A percentile compares a stretch with the other conserved stretches of the same genome.
Evolutionary conservation across 1,140 invertebrate genomes (phyloP).

Genomic region (Meteorus sp.): DNA sequence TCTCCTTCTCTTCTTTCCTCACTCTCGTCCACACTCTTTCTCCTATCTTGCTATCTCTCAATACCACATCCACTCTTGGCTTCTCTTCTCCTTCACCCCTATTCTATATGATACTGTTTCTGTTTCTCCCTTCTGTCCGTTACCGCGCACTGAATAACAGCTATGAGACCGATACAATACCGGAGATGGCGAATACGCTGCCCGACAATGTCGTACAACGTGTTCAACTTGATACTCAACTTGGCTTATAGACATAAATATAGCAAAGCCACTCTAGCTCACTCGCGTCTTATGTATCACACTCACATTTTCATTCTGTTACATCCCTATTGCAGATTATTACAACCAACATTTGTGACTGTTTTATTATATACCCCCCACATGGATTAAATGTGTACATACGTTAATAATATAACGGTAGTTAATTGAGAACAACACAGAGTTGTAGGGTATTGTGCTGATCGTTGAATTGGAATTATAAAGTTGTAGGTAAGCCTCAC

Average conservation of each 20-base stretch:
- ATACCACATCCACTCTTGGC: not conserved
- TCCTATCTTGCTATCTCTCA: not conserved
- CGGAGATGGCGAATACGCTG: slow-evolving; percentile 7
- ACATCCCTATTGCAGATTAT: no score
- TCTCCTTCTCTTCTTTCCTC: not conserved
- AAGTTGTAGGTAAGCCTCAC: no score
- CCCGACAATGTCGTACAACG: slow-evolving; percentile 25
- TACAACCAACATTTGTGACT: no score
- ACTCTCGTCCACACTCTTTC: not conserved
- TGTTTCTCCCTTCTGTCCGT: not conserved
- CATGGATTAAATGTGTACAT: no score
- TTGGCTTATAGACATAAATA: slow-evolving; percentile 10
- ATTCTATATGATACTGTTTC: no score
- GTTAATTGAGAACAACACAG: no score
- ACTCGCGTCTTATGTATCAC: slow-evolving; percentile 3
- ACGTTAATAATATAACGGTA: no score
- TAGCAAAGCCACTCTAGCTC: no score
- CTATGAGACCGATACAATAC: slow-evolving; percentile 14
- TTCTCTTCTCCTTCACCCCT: not conserved
- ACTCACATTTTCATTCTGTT: no score
- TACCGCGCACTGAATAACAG: not conserved
- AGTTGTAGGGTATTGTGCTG: no score
- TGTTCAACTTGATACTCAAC: slow-evolving; percentile 29
- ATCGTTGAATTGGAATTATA: no score
- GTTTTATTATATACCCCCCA: no score